Evolutionary conservation across 2,113 vertebrate species (phyloP).

Genomic region (Apus apus): DNA sequence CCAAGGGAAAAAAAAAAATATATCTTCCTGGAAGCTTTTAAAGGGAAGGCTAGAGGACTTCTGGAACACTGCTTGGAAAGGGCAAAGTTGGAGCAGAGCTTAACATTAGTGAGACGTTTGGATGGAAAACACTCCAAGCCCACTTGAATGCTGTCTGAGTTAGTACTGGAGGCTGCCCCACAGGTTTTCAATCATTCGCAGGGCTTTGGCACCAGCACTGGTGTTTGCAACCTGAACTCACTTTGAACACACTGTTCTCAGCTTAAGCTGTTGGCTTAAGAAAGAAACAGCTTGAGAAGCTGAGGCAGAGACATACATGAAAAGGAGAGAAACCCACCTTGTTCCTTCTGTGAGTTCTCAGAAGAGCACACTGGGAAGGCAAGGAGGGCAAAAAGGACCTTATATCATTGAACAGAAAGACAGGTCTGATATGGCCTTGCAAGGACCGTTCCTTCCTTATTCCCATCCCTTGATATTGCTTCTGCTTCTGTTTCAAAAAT

Average conservation of each 20-base stretch:
- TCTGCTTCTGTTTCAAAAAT: background rate
- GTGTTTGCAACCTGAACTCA: background rate
- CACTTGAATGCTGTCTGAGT: background rate
- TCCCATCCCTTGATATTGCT: background rate
- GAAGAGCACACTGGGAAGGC: background rate
- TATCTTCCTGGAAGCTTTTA: background rate
- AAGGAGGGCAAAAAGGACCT: background rate
- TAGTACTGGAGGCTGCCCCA: background rate
- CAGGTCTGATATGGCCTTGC: background rate
- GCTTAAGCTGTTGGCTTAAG: background rate
- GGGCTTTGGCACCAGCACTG: background rate
- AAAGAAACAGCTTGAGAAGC: background rate
- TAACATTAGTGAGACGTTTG: constrained; percentile 20
- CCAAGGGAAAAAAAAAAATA: background rate
- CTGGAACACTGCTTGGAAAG: constrained; percentile 17
- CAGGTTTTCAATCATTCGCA: constrained; percentile 15
- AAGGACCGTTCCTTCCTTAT: background rate
- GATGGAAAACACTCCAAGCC: constrained; percentile 4
- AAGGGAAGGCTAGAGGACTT: background rate
- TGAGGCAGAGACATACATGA: background rate
- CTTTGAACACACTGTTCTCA: constrained; percentile 23
- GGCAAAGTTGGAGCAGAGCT: constrained; percentile 12
- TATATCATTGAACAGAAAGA: background rate
- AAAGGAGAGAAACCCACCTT: background rate
- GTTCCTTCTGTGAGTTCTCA: background rate